Evolutionary conservation across 2,113 vertebrate genomes (phyloP).

Genomic region (Tonatia bakeri): DNA sequence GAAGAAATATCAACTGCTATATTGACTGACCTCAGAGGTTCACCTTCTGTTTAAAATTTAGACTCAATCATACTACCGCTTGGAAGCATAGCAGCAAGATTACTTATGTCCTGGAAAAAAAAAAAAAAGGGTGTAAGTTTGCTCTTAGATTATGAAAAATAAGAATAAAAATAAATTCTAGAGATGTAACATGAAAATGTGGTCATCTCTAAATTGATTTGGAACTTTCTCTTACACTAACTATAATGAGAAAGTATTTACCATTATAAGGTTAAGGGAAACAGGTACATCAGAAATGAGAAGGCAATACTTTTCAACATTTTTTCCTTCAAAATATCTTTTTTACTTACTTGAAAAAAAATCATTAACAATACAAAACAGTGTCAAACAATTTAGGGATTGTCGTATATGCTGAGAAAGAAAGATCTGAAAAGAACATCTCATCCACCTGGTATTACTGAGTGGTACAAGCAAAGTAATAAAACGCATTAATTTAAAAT

Average conservation of each 20-base stretch:
- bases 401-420: background rate
- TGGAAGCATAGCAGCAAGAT: conserved; percentile 31
- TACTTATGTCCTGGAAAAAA: conserved; percentile 16
- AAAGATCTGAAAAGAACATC: conserved; percentile 21
- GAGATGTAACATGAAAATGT: background rate
- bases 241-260: background rate
- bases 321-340: background rate
- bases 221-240: background rate
- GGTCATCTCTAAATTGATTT: background rate
- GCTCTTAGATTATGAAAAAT: background rate
- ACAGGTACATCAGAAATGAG: background rate
- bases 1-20: background rate
- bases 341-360: conserved; percentile 33
- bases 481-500: conserved; percentile 22
- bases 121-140: background rate
- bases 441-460: background rate
- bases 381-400: background rate
- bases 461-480: background rate
- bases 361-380: background rate
- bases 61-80: conserved; percentile 11
- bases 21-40: conserved; percentile 33
- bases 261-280: background rate
- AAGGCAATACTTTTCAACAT: background rate
- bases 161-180: conserved; percentile 36
- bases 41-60: conserved; percentile 47